Evolutionary conservation across 2,888 invertebrate species (phyloP).

Genomic region (Tiliacea aurago): DNA sequence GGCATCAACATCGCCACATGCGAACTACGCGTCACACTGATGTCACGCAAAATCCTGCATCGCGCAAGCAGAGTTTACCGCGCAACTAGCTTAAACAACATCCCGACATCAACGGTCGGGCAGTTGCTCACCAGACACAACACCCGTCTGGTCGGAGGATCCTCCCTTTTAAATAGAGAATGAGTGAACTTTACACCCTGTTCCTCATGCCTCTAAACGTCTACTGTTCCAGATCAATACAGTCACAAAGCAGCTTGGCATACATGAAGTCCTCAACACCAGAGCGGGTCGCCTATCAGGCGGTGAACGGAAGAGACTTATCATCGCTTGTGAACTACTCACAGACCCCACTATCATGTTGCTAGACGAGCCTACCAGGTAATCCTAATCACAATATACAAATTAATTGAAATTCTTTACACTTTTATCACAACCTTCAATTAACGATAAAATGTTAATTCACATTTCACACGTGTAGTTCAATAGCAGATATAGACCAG

Average conservation of each 20-base stretch:
- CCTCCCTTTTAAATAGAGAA: no score
- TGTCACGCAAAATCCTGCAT: no score
- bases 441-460: slow-evolving; percentile 1
- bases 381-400: slow-evolving; percentile 44
- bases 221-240: slow-evolving; percentile 92
- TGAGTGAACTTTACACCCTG: no score
- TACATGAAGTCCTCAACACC: slow-evolving; percentile 93
- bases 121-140: no score
- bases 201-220: no score
- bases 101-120: no score
- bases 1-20: no score
- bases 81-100: no score
- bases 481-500: background rate
- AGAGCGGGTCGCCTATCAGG: slow-evolving; percentile 94
- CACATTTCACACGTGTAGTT: background rate
- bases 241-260: slow-evolving; percentile 94
- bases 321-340: slow-evolving; percentile 97
- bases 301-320: slow-evolving; percentile 96
- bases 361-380: slow-evolving; percentile 98
- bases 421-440: background rate
- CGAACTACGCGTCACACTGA: no score
- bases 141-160: no score
- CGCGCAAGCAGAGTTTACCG: no score
- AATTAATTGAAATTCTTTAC: background rate
- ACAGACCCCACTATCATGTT: slow-evolving; percentile 97